phyloP scores from a whole-genome alignment of 2,113 vertebrate species.

The Anguilla japonica region DNA sequence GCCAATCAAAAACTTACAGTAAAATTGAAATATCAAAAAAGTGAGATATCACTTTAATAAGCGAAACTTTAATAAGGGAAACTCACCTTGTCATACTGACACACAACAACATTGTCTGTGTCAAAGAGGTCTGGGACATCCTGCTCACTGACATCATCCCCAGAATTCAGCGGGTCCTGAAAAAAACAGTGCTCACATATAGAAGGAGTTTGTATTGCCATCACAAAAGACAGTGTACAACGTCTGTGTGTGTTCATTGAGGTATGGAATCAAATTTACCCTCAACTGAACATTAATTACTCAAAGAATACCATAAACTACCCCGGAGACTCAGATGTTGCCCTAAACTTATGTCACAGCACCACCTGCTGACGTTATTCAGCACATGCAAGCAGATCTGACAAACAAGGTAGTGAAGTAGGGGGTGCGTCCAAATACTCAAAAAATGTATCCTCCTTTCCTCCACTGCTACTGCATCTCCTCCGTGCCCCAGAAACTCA shows the following conservation, averaged over 20 bases:
- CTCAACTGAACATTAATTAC: not conserved
- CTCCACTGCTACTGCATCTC: too few species aligned
- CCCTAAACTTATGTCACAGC: conserved; percentile 7
- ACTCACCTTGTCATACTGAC: conserved; percentile 96
- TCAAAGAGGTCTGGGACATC: conserved; percentile 94
- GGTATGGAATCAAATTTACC: not conserved
- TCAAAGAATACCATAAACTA: not conserved
- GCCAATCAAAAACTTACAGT: too few species aligned
- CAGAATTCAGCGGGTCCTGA: conserved; percentile 94
- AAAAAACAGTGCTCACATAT: not conserved
- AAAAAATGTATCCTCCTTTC: too few species aligned
- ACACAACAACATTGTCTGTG: conserved; percentile 92
- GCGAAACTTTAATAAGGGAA: not conserved
- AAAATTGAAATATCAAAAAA: too few species aligned
- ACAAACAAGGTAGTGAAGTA: not conserved
- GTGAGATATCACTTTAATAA: not conserved
- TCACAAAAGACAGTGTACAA: too few species aligned
- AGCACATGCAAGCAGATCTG: not conserved
- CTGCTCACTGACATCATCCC: conserved; percentile 93
- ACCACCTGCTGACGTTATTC: conserved; percentile 6
- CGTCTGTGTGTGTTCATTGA: too few species aligned
- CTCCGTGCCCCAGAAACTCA: too few species aligned
- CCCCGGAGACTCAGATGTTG: not conserved
- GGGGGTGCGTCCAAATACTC: too few species aligned
- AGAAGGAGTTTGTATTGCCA: not conserved